Percentiles rank a stretch among this genome's conserved stretches.
phyloP scores from a whole-genome alignment of 2,888 invertebrate species.

The Drosophila hamatofila region DNA sequence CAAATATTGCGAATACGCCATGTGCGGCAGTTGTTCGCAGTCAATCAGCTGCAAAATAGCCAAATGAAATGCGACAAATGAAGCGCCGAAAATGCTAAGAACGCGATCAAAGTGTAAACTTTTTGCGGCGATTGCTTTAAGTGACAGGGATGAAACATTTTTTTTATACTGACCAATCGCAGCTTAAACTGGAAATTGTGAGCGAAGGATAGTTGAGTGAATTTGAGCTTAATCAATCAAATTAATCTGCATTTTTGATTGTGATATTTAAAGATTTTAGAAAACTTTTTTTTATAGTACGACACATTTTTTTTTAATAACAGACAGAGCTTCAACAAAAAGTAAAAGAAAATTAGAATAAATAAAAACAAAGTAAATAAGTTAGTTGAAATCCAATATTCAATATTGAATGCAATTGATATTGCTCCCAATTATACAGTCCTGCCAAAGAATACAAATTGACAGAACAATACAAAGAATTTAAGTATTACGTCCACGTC shows the following conservation, averaged over 20 bases:
- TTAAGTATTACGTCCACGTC: neutral
- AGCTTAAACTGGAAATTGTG: constrained; percentile 1
- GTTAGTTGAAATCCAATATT: too few species aligned
- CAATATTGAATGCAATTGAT: too few species aligned
- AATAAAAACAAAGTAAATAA: too few species aligned
- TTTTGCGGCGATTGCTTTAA: constrained; percentile 10
- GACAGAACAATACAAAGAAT: neutral
- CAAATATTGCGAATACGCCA: constrained; percentile 74
- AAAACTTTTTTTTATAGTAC: too few species aligned
- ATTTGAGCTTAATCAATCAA: neutral
- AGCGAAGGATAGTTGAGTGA: neutral
- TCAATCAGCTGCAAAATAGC: constrained; percentile 59
- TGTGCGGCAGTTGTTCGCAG: constrained; percentile 53
- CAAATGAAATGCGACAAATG: constrained; percentile 59
- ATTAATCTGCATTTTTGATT: too few species aligned
- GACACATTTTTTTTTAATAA: too few species aligned
- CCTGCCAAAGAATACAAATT: neutral
- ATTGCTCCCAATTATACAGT: neutral
- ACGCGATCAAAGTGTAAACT: constrained; percentile 43
- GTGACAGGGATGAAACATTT: constrained; percentile 8
- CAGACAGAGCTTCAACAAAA: too few species aligned
- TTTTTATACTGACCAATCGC: neutral
- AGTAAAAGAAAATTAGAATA: too few species aligned
- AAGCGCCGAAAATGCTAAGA: constrained; percentile 51
- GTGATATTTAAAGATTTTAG: too few species aligned